Base-by-base conservation (phyloP, 92 coral and sea anemone genomes). In the Diadumene lineata region DNA sequence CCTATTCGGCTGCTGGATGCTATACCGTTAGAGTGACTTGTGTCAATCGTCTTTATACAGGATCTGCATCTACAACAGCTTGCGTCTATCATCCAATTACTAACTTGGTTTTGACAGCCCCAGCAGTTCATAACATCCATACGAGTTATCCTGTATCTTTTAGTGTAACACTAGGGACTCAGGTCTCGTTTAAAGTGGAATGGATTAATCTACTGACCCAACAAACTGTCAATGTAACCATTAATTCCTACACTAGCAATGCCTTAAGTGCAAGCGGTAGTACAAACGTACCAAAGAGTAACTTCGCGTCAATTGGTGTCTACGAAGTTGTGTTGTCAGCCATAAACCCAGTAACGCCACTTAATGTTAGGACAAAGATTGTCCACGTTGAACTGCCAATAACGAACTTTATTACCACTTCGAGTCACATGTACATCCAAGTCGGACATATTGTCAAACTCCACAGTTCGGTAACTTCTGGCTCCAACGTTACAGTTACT, bases 11-110 rank as follows among this genome's bases (percentile, higher is more conserved):
- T 18, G 64, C 69, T 15, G 91, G 86, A 9, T 76, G 43, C 33
- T 92, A 58, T 67, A 31, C 31, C 2, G 89, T 86, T 13, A 75
- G 61, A 9, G 68, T 82, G 2, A 80, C 80, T 50, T 92, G 97
- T 66, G 73, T 75, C 44, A 92, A 92, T 72, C 86, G 97, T 31
- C 84, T 92, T 56, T 86, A 92, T 57, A 72, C 79, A 50, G 79
- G 74, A 28, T 66, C 70, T 1, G 78, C 65, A 1, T 31, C 48
- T 10, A 67, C 85, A 21, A 56, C 31, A 17, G 82, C 90, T 2
- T 53, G 75, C 48, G 92, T 89, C 0, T 88, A 81, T 48, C 90
- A 85, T 43, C 92, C 90, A 23, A 83, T 92, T 15, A 79, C 64
- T 15, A 79, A 73, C 10, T 55, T 86, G 16, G 13, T 24, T 2